Base-by-base conservation (phyloP, 2,797 vertebrate species). In the Melopsittacus undulatus region DNA sequence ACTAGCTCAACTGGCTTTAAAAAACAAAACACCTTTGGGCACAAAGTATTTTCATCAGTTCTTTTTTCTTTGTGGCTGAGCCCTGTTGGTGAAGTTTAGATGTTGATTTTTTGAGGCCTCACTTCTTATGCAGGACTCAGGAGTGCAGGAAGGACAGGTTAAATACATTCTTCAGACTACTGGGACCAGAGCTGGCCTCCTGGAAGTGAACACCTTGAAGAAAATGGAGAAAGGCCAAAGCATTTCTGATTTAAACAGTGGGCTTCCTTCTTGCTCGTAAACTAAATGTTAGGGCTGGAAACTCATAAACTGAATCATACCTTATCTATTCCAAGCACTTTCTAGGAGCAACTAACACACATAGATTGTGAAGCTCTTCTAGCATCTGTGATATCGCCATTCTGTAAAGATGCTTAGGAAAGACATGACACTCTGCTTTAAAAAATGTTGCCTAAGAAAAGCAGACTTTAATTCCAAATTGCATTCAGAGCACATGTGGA, bases 361-460 rank as follows among this genome's bases (percentile, higher is more conserved):
- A 68, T 0, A 66, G 54, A 86, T 42, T 67, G 66, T 43, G 93
- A 69, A 94, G 42, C 24, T 91, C 61, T 90, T 83, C 68, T 38
- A 66, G 61, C 34, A 77, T 26, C 69, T 90, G 62, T 23, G 62
- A 83, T 61, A 43, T 29, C 73, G 40, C 42, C 90, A 30, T 30
- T 90, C 54, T 66, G 17, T 57, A 73, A 89, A 82, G 69, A 81
- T 51, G 54, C 73, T 83, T 51, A 73, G 13, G 36, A 84, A 88
- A 90, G 66, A 51, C 40, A 88, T 5, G 42, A 79, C 51, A 67
- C 32, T 24, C 22, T 63, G 70, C 46, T 59, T 79, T 90, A 86
- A 87, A 83, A 82, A 29, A 34, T 91, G 51, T 38, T 22, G 7
- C 63, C 63, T 91, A 92, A 81, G 75, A 86, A 95, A 91, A 95